A percentile compares a stretch with the other conserved stretches of the same genome.
phyloP scores from a whole-genome alignment of 2,113 vertebrate genomes.

The Urocolius indicus region DNA sequence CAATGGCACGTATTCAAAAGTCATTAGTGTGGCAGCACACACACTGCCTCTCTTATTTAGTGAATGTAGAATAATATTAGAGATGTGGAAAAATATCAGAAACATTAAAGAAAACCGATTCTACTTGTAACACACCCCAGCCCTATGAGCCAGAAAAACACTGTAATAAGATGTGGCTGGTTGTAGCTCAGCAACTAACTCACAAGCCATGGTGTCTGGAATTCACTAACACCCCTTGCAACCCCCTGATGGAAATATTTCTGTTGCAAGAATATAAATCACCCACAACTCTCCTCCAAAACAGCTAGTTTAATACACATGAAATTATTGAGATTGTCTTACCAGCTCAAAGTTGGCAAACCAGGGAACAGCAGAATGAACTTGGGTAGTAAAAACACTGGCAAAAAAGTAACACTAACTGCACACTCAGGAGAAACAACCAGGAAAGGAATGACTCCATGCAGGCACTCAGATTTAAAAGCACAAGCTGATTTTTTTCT shows the following conservation, averaged over 20 bases:
- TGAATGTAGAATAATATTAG: background rate
- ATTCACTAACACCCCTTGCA: background rate
- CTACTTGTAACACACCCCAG: background rate
- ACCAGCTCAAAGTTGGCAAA: background rate
- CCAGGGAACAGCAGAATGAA: background rate
- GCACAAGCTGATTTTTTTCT: background rate
- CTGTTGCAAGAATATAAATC: background rate
- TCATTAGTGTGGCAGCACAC: background rate
- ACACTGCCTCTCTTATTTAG: background rate
- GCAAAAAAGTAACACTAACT: background rate
- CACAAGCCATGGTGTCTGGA: background rate
- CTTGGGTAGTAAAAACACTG: background rate
- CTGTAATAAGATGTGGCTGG: background rate
- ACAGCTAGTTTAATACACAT: background rate
- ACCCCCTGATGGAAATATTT: background rate
- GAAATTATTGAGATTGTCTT: background rate
- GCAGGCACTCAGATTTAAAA: background rate
- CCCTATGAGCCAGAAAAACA: background rate
- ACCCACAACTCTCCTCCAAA: background rate
- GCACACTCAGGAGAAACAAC: background rate
- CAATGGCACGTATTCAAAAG: background rate
- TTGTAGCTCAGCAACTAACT: background rate
- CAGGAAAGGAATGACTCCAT: background rate
- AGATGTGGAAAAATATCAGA: background rate
- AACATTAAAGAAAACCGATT: background rate